These are phyloP conservation scores for Gambusia affinis DNA, from an alignment of 2,113 vertebrate species.

Conservation along the genomic window DNA sequence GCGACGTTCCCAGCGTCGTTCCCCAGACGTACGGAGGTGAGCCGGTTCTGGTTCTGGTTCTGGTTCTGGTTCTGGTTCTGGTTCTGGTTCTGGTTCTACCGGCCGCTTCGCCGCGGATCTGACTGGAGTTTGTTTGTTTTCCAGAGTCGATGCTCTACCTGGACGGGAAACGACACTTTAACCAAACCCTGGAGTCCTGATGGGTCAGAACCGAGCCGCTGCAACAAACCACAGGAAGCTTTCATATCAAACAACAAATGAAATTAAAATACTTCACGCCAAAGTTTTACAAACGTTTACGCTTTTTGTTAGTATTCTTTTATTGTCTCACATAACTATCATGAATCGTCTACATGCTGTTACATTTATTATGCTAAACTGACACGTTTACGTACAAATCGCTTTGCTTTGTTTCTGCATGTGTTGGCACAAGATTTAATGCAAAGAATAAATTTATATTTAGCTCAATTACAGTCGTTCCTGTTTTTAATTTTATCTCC, in stretches of 20 bases:
- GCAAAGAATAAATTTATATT: neutral
- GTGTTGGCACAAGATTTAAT: neutral
- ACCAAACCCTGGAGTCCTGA: constrained; percentile 75
- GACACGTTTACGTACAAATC: neutral
- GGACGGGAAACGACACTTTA: constrained; percentile 94
- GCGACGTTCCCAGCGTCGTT: constrained; percentile 85
- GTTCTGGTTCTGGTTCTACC: neutral
- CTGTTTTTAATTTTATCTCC: neutral
- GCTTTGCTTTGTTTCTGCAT: neutral
- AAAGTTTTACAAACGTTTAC: constrained; percentile 1
- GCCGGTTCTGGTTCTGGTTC: neutral
- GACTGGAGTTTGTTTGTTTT: constrained; percentile 35
- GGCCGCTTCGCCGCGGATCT: neutral
- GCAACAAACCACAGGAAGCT: neutral
- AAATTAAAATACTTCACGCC: neutral
- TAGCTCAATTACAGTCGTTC: neutral
- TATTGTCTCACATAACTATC: neutral
- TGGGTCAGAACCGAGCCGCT: neutral
- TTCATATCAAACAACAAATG: neutral
- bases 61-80: neutral
- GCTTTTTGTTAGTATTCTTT: neutral
- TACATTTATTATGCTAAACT: neutral
- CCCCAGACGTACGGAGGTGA: constrained; percentile 93
- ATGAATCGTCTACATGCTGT: neutral
- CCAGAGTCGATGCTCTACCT: constrained; percentile 97